Base-by-base conservation (phyloP, 2,797 vertebrate genomes). In the Rhyacichthys aspro region DNA sequence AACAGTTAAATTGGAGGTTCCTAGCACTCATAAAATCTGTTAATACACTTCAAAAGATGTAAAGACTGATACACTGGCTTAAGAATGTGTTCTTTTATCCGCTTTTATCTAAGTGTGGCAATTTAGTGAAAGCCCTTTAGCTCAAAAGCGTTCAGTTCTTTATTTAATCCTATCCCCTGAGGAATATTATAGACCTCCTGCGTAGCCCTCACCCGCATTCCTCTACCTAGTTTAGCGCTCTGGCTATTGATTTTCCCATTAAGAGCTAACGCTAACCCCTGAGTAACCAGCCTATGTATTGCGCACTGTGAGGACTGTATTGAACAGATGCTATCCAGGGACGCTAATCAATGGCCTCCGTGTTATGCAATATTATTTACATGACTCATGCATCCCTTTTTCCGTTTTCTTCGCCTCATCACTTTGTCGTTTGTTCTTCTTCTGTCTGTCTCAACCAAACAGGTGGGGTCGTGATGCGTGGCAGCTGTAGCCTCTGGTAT, bases 191-290 rank as follows among this genome's bases (percentile, higher is more conserved):
- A 94, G 94, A 94, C 87, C 89, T 92, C 92, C 94, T 92, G 93
- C 90, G 83, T 93, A 92, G 92, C 76, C 93, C 94, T 95, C 92
- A 93, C 92, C 90, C 91, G 88, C 95, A 94, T 98, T 98, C 96
- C 95, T 97, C 94, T 94, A 98, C 95, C 94, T 96, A 96, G 95
- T 95, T 96, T 95, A 94, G 95, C 93, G 93, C 95, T 97, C 94
- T 93, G 91, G 86, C 91, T 94, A 98, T 98, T 96, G 97, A 98
- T 98, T 98, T 98, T 98, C 90, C 95, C 95, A 97, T 98, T 94
- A 95, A 95, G 90, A 90, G 94, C 96, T 98, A 96, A 97, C 84
- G 78, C 90, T 88, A 90, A 89, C 85, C 89, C 84, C 84, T 80
- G 80, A 86, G 84, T 88, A 88, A 90, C 89, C 82, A 86, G 86